Evolutionary conservation across 2,888 invertebrate genomes (phyloP), one percentile per base, ranked within the genome.

Genomic region (Epistrophe eligans): DNA sequence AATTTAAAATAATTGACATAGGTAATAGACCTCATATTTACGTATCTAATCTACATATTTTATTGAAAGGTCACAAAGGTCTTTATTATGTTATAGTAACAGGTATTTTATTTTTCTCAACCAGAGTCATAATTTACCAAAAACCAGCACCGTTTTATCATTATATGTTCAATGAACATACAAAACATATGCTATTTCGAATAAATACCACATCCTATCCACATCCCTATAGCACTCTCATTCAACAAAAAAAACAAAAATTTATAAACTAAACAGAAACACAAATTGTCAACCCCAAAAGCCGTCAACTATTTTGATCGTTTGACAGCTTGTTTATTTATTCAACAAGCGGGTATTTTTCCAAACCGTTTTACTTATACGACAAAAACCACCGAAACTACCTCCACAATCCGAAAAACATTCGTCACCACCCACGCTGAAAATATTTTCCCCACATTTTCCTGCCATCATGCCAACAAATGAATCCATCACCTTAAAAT

Each of bases 311-410:
- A 79, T 83, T 76, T 87, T 76, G 79, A 87, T 87, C 82, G 76
- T 72, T 83, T 87, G 87, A 87, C 87, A 87, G 83, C 58, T 45
- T 87, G 87, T 87, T 87, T 87, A 79, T 83, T 87, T 87, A 87
- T 79, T 83, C 79, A 72, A 70, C 76, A 45, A 79, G 72, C 87
- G 79, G 87, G 79, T 87, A 76, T 87, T 82, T 87, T 62, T 76
- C 76, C 52, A 87, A 79, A 43, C 28, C 52, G 66, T 62, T 87
- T 87, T 83, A 79, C 79, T 72, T 76, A n/a, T n/a, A 60, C 72
- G 67, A 79, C 58, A 83, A 82, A 87, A 85, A 81, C 81, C 77
- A 73, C 84, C 73, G 13, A 66, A 79, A 76, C 87, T 66, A 77
- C 82, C 73, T 74, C 81, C 77, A 55, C 71, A 43, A 43, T 28